These are phyloP conservation scores for Drosophila neonasuta DNA, from an alignment of 2,888 invertebrate species.

Conservation along the genomic window DNA sequence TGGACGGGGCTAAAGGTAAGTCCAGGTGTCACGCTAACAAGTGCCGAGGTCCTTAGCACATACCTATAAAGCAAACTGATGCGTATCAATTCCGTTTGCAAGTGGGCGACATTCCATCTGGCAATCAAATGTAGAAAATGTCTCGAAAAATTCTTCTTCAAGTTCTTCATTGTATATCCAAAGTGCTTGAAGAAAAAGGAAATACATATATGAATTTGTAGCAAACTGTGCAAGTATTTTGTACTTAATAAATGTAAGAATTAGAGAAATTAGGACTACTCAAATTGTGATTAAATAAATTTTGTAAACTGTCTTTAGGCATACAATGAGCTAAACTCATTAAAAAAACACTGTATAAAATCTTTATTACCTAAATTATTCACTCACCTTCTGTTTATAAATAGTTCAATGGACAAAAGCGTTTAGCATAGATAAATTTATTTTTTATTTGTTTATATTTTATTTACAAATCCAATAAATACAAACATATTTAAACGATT, in stretches of 20 bases:
- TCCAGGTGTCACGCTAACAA: constrained; percentile 48
- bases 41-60: constrained; percentile 22
- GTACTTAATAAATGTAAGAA: neutral
- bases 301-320: no score
- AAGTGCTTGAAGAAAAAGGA: no score
- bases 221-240: neutral
- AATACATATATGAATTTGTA: no score
- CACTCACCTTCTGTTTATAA: neutral
- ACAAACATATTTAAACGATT: neutral
- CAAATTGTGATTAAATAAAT: no score
- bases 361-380: no score
- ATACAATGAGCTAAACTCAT: no score
- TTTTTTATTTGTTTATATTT: neutral
- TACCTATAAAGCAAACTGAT: constrained; percentile 1
- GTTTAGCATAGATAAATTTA: neutral
- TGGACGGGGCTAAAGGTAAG: constrained; percentile 19
- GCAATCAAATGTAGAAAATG: constrained; percentile 10
- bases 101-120: neutral
- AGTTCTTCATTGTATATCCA: neutral
- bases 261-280: no score
- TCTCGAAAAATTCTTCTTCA: neutral
- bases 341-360: no score
- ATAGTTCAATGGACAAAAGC: neutral
- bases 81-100: constrained; percentile 41
- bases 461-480: neutral